Percentiles rank a stretch among this genome's conserved stretches.
phyloP scores from a whole-genome alignment of 2,797 vertebrate species.

The Tolypeutes matacus region DNA sequence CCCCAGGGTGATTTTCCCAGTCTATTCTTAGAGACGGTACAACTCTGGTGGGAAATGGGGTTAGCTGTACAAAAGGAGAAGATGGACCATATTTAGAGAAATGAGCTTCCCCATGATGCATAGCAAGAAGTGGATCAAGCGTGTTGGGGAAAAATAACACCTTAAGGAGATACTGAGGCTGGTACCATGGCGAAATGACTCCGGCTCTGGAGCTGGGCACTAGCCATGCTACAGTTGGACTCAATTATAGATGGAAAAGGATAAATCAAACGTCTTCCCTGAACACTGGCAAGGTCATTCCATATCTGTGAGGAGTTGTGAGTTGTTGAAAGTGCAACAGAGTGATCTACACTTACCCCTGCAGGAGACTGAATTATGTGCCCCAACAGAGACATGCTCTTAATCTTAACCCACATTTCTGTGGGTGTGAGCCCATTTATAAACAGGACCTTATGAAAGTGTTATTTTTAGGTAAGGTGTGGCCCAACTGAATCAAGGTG shows the following conservation, averaged over 20 bases:
- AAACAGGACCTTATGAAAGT: no score
- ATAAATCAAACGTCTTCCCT: neutral
- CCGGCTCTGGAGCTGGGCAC: neutral
- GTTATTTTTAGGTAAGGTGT: no score
- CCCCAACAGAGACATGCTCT: no score
- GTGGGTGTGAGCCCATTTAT: no score
- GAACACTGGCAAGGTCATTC: neutral
- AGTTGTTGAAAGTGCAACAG: neutral
- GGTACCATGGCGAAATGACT: neutral
- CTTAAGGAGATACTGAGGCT: neutral
- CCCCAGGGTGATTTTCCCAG: neutral
- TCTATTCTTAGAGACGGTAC: conserved; percentile 6
- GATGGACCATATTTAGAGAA: neutral
- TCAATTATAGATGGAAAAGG: neutral
- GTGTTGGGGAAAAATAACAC: neutral
- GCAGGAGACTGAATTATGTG: no score
- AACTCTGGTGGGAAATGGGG: neutral
- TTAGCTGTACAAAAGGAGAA: neutral
- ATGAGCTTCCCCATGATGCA: neutral
- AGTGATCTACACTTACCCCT: neutral
- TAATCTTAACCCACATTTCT: no score
- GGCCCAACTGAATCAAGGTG: no score
- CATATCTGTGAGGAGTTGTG: neutral
- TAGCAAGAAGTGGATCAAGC: neutral
- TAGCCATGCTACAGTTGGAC: neutral